Base-by-base conservation (phyloP, 1,140 invertebrate genomes). In the Pseudachorutes palmiensis region DNA sequence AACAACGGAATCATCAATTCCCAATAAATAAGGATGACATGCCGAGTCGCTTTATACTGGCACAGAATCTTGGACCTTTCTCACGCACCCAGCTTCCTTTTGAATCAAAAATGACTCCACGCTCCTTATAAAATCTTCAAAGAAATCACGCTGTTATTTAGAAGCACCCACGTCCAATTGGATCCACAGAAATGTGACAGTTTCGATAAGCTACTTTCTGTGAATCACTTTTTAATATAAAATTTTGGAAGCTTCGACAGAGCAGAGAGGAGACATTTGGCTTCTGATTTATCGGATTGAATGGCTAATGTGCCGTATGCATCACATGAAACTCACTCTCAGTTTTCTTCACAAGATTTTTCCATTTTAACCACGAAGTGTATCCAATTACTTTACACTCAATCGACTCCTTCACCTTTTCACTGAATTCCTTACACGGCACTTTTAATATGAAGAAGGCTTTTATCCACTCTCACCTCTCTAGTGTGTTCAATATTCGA, bases 351-450 rank as follows among this genome's bases (percentile, higher is more conserved):
- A 45, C 19, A 45, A 45, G 19, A 9, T 9, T 12, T 45, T 45
- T 19, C 19, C 36, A 45, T 12, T 45, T 45, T 45, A 12, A 55
- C 51, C 51, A 55, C 51, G 51, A 55, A 55, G 51, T 55, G 51
- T 55, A 55, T 55, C 51, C 51, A 55, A 55, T 55, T 55, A 55
- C 51, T 55, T 55, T 55, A 55, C 51, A 55, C 51, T 55, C 51
- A 55, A 55, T 55, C 51, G 51, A 55, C 12, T 55, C 24, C n/a
- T 24, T 55, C 51, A 55, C 12, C 5, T 55, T 55, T 24, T 55
- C 36, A n/a, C n/a, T n/a, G n/a, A n/a, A n/a, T 45, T 45, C 19
- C 36, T 45, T 45, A 45, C 19, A 19, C 36, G 36, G 36, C 36
- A 45, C 36, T 45, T 45, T 45, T 45, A 19, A 19, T 12, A n/a